These are phyloP conservation scores for Eulemur coronatus DNA, from an alignment of 2,797 vertebrate species.

Conservation along the genomic window DNA sequence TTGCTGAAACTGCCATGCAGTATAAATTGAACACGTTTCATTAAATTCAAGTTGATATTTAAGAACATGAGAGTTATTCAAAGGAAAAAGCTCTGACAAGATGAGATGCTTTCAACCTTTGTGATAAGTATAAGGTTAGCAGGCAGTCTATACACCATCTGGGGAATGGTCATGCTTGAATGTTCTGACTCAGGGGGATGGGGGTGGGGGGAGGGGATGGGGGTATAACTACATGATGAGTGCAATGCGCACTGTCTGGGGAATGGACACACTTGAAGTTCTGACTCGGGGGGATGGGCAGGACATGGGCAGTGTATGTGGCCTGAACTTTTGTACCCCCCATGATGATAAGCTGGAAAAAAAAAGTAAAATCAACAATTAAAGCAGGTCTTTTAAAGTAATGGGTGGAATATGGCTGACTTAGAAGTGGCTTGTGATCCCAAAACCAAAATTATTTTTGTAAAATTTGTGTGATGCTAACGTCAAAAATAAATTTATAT, in stretches of 20 bases:
- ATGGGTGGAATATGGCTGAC: not conserved
- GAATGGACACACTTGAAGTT: too few relatives aligned
- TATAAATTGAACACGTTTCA: not conserved
- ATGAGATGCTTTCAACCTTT: conserved; percentile 26
- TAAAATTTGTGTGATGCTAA: conserved; percentile 9
- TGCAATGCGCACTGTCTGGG: too few relatives aligned
- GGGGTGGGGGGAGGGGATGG: too few relatives aligned
- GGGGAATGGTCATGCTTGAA: too few relatives aligned
- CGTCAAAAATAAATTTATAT: not conserved
- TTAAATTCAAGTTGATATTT: conserved; percentile 56
- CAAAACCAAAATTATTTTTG: not conserved
- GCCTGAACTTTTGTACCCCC: too few relatives aligned
- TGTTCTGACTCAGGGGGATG: too few relatives aligned
- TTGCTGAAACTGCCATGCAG: not conserved
- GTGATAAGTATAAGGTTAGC: conserved; percentile 29
- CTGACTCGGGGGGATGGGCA: too few relatives aligned
- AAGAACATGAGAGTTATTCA: conserved; percentile 36
- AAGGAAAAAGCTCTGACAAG: conserved; percentile 20
- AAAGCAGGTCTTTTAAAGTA: conserved; percentile 4
- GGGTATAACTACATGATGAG: too few relatives aligned
- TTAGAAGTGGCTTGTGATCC: conserved; percentile 34
- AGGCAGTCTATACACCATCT: not conserved
- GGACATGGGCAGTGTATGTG: too few relatives aligned
- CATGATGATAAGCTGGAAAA: too few relatives aligned
- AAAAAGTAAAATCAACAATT: conserved; percentile 27